These are phyloP conservation scores for Dione juno DNA, from an alignment of 2,888 invertebrate species.

Conservation along the genomic window DNA sequence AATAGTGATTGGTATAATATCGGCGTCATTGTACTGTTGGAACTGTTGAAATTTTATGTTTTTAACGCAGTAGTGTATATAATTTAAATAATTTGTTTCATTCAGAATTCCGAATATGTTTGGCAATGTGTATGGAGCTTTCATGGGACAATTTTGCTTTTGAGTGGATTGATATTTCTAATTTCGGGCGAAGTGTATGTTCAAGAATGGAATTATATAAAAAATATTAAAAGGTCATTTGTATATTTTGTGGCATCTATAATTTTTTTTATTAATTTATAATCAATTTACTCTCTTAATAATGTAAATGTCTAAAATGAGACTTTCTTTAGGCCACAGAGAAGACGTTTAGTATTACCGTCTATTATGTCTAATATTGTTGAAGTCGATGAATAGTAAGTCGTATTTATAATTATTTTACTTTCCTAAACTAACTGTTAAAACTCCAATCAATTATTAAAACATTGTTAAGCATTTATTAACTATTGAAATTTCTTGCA, in stretches of 20 bases:
- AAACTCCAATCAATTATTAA: too few species aligned
- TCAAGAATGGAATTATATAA: slow-evolving; percentile 70
- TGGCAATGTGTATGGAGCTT: slow-evolving; percentile 79
- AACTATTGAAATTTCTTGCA: slow-evolving; percentile 19
- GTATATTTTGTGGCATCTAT: background rate
- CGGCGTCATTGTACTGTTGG: too few species aligned
- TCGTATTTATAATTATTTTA: slow-evolving; percentile 50
- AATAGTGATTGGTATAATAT: too few species aligned
- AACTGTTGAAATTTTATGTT: background rate
- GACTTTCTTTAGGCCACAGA: slow-evolving; percentile 51
- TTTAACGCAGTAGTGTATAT: too few species aligned
- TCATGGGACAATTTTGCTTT: slow-evolving; percentile 65
- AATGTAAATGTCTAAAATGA: background rate
- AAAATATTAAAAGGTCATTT: slow-evolving; percentile 2
- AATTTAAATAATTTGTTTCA: slow-evolving; percentile 16
- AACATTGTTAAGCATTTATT: background rate
- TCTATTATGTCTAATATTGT: slow-evolving; percentile 73
- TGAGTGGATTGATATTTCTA: slow-evolving; percentile 67
- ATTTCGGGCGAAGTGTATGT: slow-evolving; percentile 70
- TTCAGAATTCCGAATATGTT: slow-evolving; percentile 59
- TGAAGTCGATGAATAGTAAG: slow-evolving; percentile 68
- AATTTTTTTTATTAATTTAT: background rate
- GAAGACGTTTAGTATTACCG: slow-evolving; percentile 50
- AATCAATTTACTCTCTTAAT: background rate
- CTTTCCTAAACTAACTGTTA: background rate